phyloP scores from a whole-genome alignment of 2,797 vertebrate species.

The Falco cherrug region DNA sequence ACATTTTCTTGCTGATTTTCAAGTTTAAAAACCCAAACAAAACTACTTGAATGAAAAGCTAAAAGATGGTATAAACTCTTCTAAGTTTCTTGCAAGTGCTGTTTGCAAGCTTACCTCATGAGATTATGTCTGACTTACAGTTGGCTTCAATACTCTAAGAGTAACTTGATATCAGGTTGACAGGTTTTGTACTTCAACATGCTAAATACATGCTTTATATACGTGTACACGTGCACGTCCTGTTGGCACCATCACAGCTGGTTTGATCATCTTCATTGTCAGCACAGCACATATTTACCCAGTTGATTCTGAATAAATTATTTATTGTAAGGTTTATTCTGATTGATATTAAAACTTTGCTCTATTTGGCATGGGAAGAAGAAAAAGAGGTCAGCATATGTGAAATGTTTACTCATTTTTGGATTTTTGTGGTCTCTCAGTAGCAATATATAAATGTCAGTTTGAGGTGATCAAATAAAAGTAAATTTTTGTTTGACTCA shows the following conservation, averaged over 20 bases:
- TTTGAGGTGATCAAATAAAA: neutral
- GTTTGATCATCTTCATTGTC: slow-evolving; percentile 14
- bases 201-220: neutral
- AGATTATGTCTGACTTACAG: neutral
- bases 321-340: slow-evolving; percentile 3
- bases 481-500: neutral
- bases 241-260: neutral
- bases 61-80: neutral
- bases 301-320: neutral
- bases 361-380: neutral
- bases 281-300: neutral
- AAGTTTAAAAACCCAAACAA: neutral
- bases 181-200: neutral
- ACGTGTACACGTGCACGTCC: neutral
- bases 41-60: neutral
- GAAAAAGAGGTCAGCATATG: neutral
- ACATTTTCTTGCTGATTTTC: neutral
- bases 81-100: neutral
- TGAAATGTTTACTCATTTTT: neutral
- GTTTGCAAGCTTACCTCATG: neutral
- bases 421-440: neutral
- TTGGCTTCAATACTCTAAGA: neutral
- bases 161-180: neutral
- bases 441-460: neutral
- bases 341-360: neutral